Conservation (phyloP, 2,113 vertebrate genomes). For the Sander lucioperca region DNA sequence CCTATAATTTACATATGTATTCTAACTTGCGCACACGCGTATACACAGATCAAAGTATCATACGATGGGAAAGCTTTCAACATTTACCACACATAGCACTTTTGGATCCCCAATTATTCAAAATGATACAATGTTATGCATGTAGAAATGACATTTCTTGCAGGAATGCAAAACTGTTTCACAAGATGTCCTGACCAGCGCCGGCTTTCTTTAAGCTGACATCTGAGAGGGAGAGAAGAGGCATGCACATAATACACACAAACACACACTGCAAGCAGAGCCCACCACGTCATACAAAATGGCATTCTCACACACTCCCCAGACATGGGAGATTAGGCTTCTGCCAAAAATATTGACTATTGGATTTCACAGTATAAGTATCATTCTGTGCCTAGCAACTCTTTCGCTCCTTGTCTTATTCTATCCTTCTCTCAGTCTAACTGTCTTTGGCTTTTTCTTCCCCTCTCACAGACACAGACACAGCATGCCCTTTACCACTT, state of each 20-base stretch:
- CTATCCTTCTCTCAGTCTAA: neutral
- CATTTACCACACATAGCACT: neutral
- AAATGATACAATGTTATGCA: neutral
- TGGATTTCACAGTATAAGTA: conserved; percentile 54
- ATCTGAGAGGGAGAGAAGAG: neutral
- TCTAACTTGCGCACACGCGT: neutral
- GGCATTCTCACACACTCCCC: conserved; percentile 18
- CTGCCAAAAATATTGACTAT: conserved; percentile 61
- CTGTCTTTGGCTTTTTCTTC: conserved; percentile 11
- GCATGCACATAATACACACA: neutral
- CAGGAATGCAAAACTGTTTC: neutral
- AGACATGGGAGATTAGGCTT: conserved; percentile 47
- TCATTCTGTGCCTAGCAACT: conserved; percentile 37
- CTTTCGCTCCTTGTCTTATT: neutral
- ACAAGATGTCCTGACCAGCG: neutral
- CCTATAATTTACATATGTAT: neutral
- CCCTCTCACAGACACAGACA: conserved; percentile 9
- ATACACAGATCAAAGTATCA: conserved; percentile 7
- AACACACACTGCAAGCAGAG: neutral
- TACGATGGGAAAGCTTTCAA: neutral
- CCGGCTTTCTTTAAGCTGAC: conserved; percentile 1
- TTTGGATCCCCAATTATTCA: neutral
- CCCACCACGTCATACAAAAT: conserved; percentile 8
- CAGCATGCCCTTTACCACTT: conserved; percentile 48
- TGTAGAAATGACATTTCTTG: neutral